Base-by-base conservation (phyloP, 2,797 vertebrate species). In the Crenuchus spilurus region DNA sequence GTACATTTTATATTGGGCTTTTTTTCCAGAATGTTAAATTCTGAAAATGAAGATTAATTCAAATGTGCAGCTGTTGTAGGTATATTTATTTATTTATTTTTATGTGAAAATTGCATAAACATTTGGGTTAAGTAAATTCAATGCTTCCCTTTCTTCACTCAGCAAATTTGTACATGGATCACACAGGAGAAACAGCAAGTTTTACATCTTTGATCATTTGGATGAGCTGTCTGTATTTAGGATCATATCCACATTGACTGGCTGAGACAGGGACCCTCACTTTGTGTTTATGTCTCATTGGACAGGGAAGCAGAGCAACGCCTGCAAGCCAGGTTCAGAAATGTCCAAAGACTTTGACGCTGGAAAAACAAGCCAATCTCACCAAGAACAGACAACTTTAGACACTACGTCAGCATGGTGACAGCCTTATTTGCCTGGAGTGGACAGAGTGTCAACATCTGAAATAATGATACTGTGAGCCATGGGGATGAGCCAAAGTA, bases 161-260 rank as follows among this genome's bases (percentile, higher is more conserved):
- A 46, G 67, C 44, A 46, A n/a, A 54, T 11, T 37, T 68, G 20
- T 26, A n/a, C 0, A 68, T 67, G 28, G 61, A 42, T 63, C 46
- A 44, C 44, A 26, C 64, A 33, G 44, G 35, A 63, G 14, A 52
- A 64, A 16, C n/a, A 13, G 39, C 30, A 69, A 33, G 62, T 54
- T 35, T 16, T 62, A 6, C 31, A 31, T 72, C 62, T 77, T 77
- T 73, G 76, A 77, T 73, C 63, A 55, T 62, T 52, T 41, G 67
- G 63, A 67, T 72, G 37, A 46, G 63, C 11, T 31, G 63, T 61
- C 60, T 9, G 13, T 62, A 49, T 77, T 37, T 42, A 49, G 24
- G 24, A 14, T 5, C 49, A 13, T 28, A 52, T 52, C 49, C 24
- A 52, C 35, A 48, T 26, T 30, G 62, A 66, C 58, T 46, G 54